Conservation (phyloP, 2,113 vertebrate genomes). For the Ivindomyrus marchei region DNA sequence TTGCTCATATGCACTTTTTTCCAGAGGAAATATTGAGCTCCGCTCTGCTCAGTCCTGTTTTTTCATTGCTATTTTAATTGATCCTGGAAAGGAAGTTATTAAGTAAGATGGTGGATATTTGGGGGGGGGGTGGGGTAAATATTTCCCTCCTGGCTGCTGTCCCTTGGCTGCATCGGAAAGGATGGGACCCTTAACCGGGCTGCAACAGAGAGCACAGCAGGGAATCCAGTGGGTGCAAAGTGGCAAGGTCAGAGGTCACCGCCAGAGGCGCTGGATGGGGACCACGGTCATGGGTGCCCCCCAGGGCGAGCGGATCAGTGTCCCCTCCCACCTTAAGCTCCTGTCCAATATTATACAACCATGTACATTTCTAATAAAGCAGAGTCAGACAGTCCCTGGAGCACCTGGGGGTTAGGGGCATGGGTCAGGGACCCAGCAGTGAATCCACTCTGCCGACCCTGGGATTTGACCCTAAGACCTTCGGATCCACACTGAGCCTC, state of each 20-base stretch:
- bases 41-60: background rate
- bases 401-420: background rate
- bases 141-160: background rate
- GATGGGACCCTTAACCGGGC: background rate
- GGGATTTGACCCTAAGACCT: background rate
- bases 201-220: constrained; percentile 18
- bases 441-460: background rate
- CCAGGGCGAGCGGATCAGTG: background rate
- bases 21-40: background rate
- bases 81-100: constrained; percentile 11
- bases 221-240: background rate
- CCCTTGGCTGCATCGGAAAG: background rate
- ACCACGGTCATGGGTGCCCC: background rate
- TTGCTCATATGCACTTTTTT: background rate
- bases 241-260: background rate
- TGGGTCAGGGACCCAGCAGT: background rate
- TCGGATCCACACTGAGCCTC: background rate
- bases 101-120: background rate
- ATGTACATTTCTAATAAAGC: no score
- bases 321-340: background rate
- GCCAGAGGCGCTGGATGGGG: background rate
- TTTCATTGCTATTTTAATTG: background rate
- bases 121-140: background rate
- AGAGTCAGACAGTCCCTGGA: background rate
- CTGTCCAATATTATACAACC: background rate